phyloP scores from a whole-genome alignment of 1,140 invertebrate genomes.

The Mya arenaria region DNA sequence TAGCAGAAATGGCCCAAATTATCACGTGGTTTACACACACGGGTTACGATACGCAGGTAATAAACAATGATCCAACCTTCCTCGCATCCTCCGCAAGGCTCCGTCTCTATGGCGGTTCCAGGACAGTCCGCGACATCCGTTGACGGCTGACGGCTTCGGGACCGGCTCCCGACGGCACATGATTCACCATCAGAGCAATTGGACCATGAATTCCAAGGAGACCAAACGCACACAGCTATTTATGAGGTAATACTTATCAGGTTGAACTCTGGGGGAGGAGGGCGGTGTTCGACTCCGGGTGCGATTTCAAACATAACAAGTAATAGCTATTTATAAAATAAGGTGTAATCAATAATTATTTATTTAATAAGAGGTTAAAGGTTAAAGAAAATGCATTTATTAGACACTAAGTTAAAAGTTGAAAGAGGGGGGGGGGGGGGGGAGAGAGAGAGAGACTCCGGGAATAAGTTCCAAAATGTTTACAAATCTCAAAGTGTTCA shows the following conservation, averaged over 20 bases:
- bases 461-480: too few species aligned
- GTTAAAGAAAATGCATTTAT: too few species aligned
- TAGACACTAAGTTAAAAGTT: too few species aligned
- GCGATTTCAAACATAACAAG: neutral
- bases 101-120: constrained; percentile 9
- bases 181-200: constrained; percentile 2
- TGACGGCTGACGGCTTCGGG: neutral
- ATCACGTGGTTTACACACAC: too few species aligned
- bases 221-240: constrained; percentile 4
- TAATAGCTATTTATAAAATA: neutral
- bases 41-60: too few species aligned
- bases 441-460: too few species aligned
- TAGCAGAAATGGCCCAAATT: too few species aligned
- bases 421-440: too few species aligned
- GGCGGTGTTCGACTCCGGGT: neutral
- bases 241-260: neutral
- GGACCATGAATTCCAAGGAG: constrained; percentile 17
- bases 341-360: too few species aligned
- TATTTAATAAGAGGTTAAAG: too few species aligned
- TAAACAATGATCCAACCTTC: too few species aligned
- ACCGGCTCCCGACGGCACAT: neutral
- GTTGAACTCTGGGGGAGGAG: neutral
- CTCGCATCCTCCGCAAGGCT: neutral
- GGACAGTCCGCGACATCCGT: neutral
- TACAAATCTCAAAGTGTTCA: too few species aligned